Base-by-base conservation (phyloP, 2,888 invertebrate species). In the Temnothorax rugatulus region DNA sequence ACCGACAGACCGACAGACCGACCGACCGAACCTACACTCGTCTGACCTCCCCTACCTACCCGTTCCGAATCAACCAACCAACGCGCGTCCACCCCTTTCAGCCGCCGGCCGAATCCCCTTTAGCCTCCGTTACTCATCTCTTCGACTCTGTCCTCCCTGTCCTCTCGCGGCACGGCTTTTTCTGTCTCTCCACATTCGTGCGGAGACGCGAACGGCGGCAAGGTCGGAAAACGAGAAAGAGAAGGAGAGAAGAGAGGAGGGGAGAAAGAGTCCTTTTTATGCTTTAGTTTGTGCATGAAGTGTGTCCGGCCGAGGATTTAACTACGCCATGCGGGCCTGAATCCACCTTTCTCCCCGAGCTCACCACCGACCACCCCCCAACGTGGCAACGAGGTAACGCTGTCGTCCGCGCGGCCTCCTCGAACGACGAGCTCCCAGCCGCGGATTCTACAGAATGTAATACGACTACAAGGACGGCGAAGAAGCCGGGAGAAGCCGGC, bases 261-360 rank as follows among this genome's bases (percentile, higher is more conserved):
- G 18, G 34, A 34, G n/a, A n/a, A 41, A 77, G 83, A 84, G 84
- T 86, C 83, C 84, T 91, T 93, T 93, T 91, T 90, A 91, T 88
- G 87, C 88, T 92, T 92, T 91, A 92, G 93, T 93, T 93, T 90
- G 87, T 89, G 87, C 86, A 88, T 87, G 86, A 89, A 90, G 89
- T 90, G 89, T 91, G 93, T 92, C 91, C 91, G 91, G 90, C 90
- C 87, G 87, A 90, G 88, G 74, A 91, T 91, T 91, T 88, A 88
- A 86, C 86, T 88, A 84, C 88, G 68, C 69, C 71, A 57, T 76
- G 73, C 79, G 84, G 63, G 15, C 50, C 84, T 77, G 84, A 82
- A 71, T 64, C 52, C 52, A 64, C 34, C 68, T 64, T 38, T 82
- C 47, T 59, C 68, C 52, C 63, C 25, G 38, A 57, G 38, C 50